Base-by-base conservation (phyloP, 2,113 vertebrate species). In the Pyxicephalus adspersus region DNA sequence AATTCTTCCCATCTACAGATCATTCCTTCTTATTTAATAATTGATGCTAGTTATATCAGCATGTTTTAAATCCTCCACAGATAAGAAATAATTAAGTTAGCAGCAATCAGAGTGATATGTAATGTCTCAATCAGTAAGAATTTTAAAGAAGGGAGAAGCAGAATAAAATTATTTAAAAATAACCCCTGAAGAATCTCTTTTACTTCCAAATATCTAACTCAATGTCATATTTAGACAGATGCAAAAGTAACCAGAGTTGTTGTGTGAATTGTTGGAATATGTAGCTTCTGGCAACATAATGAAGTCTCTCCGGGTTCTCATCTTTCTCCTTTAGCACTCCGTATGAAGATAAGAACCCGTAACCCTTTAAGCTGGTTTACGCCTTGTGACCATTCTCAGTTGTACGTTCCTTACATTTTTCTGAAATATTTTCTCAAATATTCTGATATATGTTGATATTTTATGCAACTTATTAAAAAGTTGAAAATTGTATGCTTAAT, bases 41-140 rank as follows among this genome's bases (percentile, higher is more conserved):
- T 91, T 91, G 86, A 91, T 90, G 34, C 50, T 77, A 86, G 81
- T 87, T 85, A 84, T 65, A 86, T 72, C 83, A 88, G 70, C 83
- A 88, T 4, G 29, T 83, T 91, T 88, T 89, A 92, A 90, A 89
- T 82, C 83, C 82, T 89, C 83, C 83, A 85, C 75, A 88, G 85
- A 89, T 87, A 91, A 87, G 90, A 91, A 91, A 92, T 92, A 91
- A 93, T 90, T 92, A 91, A 84, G 80, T 89, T 91, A 91, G 89
- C 83, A 87, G 29, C 72, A 89, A 77, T 86, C 84, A 86, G 87
- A 89, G 87, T 84, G 2, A 84, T 85, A 83, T 65, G 71, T 83
- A 90, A 89, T 89, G 86, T 88, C 85, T 91, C 84, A 90, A 70
- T 90, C 87, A 89, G 85, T 87, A 84, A 85, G 81, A 90, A 84